Evolutionary conservation across 2,888 invertebrate species (phyloP), one percentile per base, ranked within the genome.

Genomic region (Buathra laborator): DNA sequence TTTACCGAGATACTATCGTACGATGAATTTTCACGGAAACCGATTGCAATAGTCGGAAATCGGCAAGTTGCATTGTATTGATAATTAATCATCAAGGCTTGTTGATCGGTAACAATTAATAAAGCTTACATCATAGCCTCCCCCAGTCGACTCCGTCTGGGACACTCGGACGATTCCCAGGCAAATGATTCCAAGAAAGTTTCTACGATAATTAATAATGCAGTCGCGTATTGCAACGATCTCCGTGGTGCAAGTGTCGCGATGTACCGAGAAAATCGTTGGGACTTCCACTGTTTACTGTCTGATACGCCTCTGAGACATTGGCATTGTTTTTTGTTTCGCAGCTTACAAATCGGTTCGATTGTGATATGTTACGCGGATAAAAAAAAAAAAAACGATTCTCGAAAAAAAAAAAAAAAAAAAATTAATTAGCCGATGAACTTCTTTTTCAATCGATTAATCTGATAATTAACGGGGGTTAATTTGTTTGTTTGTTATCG

Each of bases 181-280:
- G 44, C 72, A 43, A 48, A 66, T 62, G 59, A 67, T 83, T 83
- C 71, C 51, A 16, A 56, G 72, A 78, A 78, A 46, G n/a, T 68
- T 43, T 16, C 32, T 46, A 37, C 53, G 12, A 19, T 19, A 56
- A 56, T 56, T 56, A 56, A 37, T 7, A 37, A 24, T 19, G 3
- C 37, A 67, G 14, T 44, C 59, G 3, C 3, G 19, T 24, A 43
- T 2, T 29, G 32, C 24, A 62, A 19, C 32, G 37, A 37, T 19
- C 4, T 4, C 19, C 56, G 56, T 19, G 24, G 10, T 56, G 24
- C 56, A 9, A 62, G 62, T 0, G 37, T 62, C 37, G 62, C 29
- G 62, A 32, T 14, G 12, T 37, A 62, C 37, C 29, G 37, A 62
- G 37, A 29, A 37, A 62, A 62, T 29, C 37, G 29, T 62, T 62